Evolutionary conservation across 1,140 invertebrate genomes (phyloP).

Genomic region (Lordiphosa stackelbergi): DNA sequence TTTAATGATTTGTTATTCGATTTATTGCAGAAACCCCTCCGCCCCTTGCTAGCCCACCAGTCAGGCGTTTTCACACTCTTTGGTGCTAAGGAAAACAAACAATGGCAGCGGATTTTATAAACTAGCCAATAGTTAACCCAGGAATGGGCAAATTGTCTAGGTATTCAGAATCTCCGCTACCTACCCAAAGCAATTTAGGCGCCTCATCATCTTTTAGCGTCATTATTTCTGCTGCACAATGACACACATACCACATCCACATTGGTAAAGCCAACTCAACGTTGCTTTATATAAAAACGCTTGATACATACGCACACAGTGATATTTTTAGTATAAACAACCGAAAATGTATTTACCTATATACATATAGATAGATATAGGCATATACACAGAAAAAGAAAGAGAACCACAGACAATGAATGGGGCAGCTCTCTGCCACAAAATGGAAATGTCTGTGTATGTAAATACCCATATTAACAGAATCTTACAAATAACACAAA

Average conservation of each 20-base stretch:
- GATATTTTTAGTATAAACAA: slow-evolving; percentile 77
- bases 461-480: slow-evolving; percentile 17
- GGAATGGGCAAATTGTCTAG: slow-evolving; percentile 38
- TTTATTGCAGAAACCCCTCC: slow-evolving; percentile 9
- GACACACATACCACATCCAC: slow-evolving; percentile 38
- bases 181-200: slow-evolving; percentile 34
- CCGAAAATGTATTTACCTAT: slow-evolving; percentile 34
- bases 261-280: slow-evolving; percentile 15
- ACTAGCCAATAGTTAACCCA: slow-evolving; percentile 6
- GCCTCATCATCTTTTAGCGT: slow-evolving; percentile 37
- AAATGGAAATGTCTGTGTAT: slow-evolving; percentile 8
- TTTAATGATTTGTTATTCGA: slow-evolving; percentile 13
- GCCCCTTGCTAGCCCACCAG: background rate
- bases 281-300: slow-evolving; percentile 40
- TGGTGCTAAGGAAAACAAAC: slow-evolving; percentile 35
- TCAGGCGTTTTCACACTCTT: slow-evolving; percentile 27
- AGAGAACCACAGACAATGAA: background rate
- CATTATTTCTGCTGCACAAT: slow-evolving; percentile 50
- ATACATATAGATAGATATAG: slow-evolving; percentile 27
- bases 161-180: slow-evolving; percentile 26
- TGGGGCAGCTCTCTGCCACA: slow-evolving; percentile 1
- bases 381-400: slow-evolving; percentile 11
- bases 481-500: slow-evolving; percentile 42
- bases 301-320: slow-evolving; percentile 65
- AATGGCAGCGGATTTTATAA: slow-evolving; percentile 30